Conservation (phyloP, 2,888 invertebrate species). For the Rhogogaster chlorosoma region DNA sequence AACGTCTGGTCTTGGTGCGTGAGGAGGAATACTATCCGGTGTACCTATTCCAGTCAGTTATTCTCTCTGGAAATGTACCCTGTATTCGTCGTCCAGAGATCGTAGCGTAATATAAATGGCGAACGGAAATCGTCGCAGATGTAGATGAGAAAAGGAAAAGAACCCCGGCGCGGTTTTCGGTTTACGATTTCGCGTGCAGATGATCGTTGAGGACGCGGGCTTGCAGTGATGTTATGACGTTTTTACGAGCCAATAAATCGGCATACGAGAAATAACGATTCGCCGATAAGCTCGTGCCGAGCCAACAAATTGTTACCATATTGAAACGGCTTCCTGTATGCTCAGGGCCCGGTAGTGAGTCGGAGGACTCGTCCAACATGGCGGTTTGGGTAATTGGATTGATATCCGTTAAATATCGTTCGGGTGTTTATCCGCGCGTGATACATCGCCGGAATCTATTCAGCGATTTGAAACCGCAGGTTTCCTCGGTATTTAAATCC, state of each 20-base stretch:
- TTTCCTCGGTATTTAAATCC: conserved; percentile 66
- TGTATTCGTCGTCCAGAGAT: neutral
- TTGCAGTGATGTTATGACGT: conserved; percentile 61
- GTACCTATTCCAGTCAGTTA: neutral
- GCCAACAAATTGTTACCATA: neutral
- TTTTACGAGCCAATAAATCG: conserved; percentile 74
- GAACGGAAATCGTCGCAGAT: neutral
- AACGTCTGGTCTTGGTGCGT: conserved; percentile 45
- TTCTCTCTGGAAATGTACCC: neutral
- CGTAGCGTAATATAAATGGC: neutral
- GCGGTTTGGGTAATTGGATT: too few species aligned
- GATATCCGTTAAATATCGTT: neutral
- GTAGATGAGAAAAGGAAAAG: neutral
- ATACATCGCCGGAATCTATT: neutral
- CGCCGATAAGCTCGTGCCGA: neutral
- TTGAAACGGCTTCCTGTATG: neutral
- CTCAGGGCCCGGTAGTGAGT: neutral
- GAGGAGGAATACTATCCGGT: neutral
- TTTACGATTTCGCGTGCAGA: neutral
- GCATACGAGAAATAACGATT: conserved; percentile 52
- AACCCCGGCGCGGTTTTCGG: neutral
- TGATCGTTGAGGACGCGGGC: neutral
- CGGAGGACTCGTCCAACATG: too few species aligned
- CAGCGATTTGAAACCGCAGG: conserved; percentile 1
- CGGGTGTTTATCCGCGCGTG: neutral